Evolutionary conservation across 2,888 invertebrate species (phyloP), one percentile per base, ranked within the genome.

Genomic region (Apodemia hepburni): DNA sequence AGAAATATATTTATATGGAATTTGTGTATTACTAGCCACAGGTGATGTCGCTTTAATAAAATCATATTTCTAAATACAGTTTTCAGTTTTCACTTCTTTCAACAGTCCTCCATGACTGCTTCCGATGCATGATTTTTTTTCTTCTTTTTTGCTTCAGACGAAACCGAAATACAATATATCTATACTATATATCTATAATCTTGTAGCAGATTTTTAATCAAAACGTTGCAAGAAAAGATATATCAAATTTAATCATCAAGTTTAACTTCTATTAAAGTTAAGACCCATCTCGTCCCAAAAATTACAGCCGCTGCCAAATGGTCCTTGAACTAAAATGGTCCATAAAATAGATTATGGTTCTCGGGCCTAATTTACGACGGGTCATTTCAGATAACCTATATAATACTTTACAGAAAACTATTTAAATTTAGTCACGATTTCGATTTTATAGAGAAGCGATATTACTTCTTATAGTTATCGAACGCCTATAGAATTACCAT

Each of bases 271-370:
- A 54, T 54, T 54, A 54, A 54, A 54, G 54, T 54, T 54, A 54
- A 54, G 54, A 54, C 27, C 54, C 54, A 22, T 54, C 22, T 54
- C 54, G 54, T 54, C 27, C 51, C 15, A 54, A 54, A 54, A 54
- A 54, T 54, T 54, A 54, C 27, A 54, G 51, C 51, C 51, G 51
- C 27, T 54, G 51, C 51, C 51, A 54, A 54, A 54, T 54, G 51
- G 27, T 54, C 54, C 54, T 54, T 54, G 54, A 54, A 54, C 27
- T 54, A 54, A 54, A 54, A 54, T 54, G 54, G 54, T 7, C 54
- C 54, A 54, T 54, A 54, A 54, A 54, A 54, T 54, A 54, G 54
- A 54, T 54, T 54, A 54, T 54, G 54, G 54, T 54, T 27, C 18
- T 27, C 54, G 27, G 54, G 22, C 54, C 27, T 54, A 22, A 54